Evolutionary conservation across 2,113 vertebrate species (phyloP).

Genomic region (Rhombomys opimus): DNA sequence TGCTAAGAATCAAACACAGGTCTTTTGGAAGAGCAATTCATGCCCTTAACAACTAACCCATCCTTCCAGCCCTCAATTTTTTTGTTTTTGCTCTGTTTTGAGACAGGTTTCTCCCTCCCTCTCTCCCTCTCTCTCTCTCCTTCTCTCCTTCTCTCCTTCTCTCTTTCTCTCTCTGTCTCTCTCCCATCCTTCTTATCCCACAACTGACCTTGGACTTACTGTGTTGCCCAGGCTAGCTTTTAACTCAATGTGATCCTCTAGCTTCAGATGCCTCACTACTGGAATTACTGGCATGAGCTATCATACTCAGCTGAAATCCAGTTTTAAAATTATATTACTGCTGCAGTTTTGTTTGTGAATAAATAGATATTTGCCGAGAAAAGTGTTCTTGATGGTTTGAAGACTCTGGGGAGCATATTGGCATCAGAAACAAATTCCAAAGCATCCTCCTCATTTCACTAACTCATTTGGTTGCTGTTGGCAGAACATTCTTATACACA

Average conservation of each 20-base stretch:
- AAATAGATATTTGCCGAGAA: slow-evolving; percentile 37
- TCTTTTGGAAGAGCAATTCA: neutral
- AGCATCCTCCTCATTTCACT: neutral
- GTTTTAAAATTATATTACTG: neutral
- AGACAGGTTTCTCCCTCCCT: neutral
- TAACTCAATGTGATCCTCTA: neutral
- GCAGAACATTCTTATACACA: neutral
- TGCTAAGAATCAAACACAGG: neutral
- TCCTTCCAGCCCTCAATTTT: neutral
- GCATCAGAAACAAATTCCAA: neutral
- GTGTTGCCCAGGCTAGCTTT: neutral
- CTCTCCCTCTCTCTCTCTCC: too few relatives aligned
- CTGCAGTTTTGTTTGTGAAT: slow-evolving; percentile 39
- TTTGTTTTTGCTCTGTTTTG: neutral
- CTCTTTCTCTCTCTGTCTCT: too few relatives aligned
- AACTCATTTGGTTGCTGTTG: neutral
- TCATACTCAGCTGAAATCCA: neutral
- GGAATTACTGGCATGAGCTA: neutral
- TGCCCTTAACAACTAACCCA: neutral
- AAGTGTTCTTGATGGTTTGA: slow-evolving; percentile 57
- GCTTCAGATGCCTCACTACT: neutral
- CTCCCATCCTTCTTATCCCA: neutral
- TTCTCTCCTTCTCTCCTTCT: too few relatives aligned
- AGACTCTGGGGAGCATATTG: neutral
- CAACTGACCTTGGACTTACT: neutral